Percentiles rank a stretch among this genome's conserved stretches.
phyloP scores from a whole-genome alignment of 1,140 invertebrate species.

The Apis florea region DNA sequence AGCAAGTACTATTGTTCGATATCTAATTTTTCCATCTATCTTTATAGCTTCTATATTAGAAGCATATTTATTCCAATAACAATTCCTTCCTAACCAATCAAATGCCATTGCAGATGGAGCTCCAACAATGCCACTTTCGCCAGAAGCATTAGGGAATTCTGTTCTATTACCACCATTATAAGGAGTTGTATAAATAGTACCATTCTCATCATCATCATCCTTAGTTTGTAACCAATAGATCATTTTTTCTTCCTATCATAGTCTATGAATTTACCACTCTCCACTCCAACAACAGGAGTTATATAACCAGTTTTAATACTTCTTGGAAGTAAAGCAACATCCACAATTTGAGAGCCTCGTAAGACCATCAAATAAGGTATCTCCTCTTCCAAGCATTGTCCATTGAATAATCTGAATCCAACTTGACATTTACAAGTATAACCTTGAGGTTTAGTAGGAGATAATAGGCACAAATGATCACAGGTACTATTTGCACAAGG shows the following conservation, averaged over 20 bases:
- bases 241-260: slow-evolving; percentile 91
- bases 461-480: slow-evolving; percentile 95
- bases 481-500: slow-evolving; percentile 91
- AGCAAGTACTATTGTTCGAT: slow-evolving; percentile 92
- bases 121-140: slow-evolving; percentile 91
- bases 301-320: slow-evolving; percentile 89
- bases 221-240: slow-evolving; percentile 93
- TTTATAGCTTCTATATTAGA: slow-evolving; percentile 96
- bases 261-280: slow-evolving; percentile 93
- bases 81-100: slow-evolving; percentile 98
- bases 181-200: slow-evolving; percentile 91
- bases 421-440: slow-evolving; percentile 94
- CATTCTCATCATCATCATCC: slow-evolving; percentile 87
- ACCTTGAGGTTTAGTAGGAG: slow-evolving; percentile 83
- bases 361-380: slow-evolving; percentile 94
- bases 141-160: slow-evolving; percentile 86
- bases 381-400: slow-evolving; percentile 91
- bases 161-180: slow-evolving; percentile 94
- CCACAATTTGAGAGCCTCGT: slow-evolving; percentile 93
- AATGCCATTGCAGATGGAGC: slow-evolving; percentile 95
- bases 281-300: slow-evolving; percentile 94
- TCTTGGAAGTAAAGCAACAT: slow-evolving; percentile 88
- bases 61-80: slow-evolving; percentile 94
- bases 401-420: slow-evolving; percentile 88
- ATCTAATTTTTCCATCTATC: slow-evolving; percentile 91